Evolutionary conservation across 2,888 invertebrate species (phyloP), one percentile per base, ranked within the genome.

Genomic region (Nebria salina): DNA sequence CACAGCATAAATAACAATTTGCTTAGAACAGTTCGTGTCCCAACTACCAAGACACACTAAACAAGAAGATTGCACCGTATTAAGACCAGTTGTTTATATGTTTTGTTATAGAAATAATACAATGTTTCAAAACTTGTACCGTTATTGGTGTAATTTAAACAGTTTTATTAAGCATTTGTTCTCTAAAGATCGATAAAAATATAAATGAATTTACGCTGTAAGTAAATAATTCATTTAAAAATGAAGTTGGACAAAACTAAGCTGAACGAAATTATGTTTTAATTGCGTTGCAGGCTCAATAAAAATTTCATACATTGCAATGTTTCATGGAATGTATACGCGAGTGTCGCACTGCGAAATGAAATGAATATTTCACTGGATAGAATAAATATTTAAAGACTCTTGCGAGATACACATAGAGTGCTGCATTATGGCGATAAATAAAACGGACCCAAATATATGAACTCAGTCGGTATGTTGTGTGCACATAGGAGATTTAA

Each of bases 341-440:
- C 5, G 54, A 6, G 64, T 54, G 72, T 70, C 43, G 76, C 43
- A 26, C 6, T 70, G 77, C 34, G 68, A 77, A 77, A 77, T 70
- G 70, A 15, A 54, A 41, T 77, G 77, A 68, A 77, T 77, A 70
- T 77, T 77, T 77, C 77, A 77, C 15, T 11, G n/a, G 70, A 26
- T 42, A 77, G 20, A 70, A 77, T 77, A 70, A 77, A 77, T 77
- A 77, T 77, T 77, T 77, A 72, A 70, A 43, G 70, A 70, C 26
- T 42, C 43, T 43, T 77, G 41, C 66, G 15, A 54, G 54, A 54
- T 54, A 54, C 54, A 54, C 54, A 54, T 13, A 8, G 54, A 54
- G 54, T 54, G n/a, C 77, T 72, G 65, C 64, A 75, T 75, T 75
- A 75, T 43, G 8, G 54, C 54, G 77, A 77, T 70, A 77, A 70